phyloP scores from a whole-genome alignment of 1,140 invertebrate genomes.

The Rhyacophila brunnea region DNA sequence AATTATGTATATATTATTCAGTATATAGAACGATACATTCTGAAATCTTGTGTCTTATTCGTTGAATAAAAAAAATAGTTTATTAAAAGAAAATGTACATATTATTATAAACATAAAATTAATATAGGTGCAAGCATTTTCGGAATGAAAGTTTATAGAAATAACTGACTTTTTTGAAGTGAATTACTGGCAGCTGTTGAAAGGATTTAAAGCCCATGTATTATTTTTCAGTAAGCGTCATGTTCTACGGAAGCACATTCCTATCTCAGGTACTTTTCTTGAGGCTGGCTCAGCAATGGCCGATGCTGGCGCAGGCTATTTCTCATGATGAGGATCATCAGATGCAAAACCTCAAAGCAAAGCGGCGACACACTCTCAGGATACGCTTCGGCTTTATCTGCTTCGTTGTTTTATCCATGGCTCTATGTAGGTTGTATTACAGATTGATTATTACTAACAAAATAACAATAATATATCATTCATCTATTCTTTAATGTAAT shows the following conservation, averaged over 20 bases:
- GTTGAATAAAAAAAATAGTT: no score
- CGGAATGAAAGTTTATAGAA: no score
- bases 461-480: no score
- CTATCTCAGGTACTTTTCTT: constrained; percentile 21
- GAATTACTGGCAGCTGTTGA: background rate
- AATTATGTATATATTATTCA: no score
- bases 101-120: background rate
- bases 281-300: constrained; percentile 20
- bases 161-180: background rate
- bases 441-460: no score
- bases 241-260: constrained; percentile 27
- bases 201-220: background rate
- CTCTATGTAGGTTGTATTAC: constrained; percentile 9
- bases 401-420: constrained; percentile 19
- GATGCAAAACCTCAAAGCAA: background rate
- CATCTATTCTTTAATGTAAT: no score
- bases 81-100: background rate
- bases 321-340: constrained; percentile 14
- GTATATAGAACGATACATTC: background rate
- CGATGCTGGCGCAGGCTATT: constrained; percentile 5
- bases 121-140: background rate
- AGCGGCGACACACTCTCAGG: background rate
- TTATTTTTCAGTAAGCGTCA: constrained; percentile 14
- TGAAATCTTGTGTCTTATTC: no score
- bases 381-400: constrained; percentile 10